Evolutionary conservation across 2,888 invertebrate genomes (phyloP), one percentile per base, ranked within the genome.

Genomic region (Acronicta leporina): DNA sequence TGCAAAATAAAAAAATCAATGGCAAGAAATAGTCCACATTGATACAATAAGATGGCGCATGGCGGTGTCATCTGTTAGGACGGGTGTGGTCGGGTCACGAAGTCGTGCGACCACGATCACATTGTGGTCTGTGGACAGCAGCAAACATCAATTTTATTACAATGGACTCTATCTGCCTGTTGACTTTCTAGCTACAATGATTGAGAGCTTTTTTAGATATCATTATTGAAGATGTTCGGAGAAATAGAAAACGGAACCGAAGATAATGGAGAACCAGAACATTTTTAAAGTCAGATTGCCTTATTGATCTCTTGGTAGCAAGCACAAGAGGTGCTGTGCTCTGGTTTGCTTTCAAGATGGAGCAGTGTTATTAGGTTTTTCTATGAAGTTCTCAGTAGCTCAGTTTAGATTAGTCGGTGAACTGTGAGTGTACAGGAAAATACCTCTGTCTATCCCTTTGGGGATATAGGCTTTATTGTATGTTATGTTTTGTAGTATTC

Each of bases 41-140:
- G 54, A 35, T 42, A 72, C 69, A 75, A 63, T 65, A 73, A 77
- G 20, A 20, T 20, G 20, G 20, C 20, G 20, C 20, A 76, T 67
- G 68, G 66, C 63, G 49, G 45, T 73, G 68, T 62, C 64, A 59
- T 68, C 68, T 54, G 61, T 47, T 61, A 61, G 77, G 74, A 75
- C 79, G 68, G 74, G 80, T 61, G 73, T 63, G 76, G 75, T 77
- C 77, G 64, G 76, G 80, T 86, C 86, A 86, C 87, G 87, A 80
- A 69, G 75, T 83, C 87, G 86, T 86, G 85, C 75, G 68, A 75
- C 74, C 87, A 83, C 82, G 85, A 84, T 60, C 69, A 67, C 68
- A 76, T 79, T 77, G 75, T 78, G 72, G 52, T 54, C 68, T 72
- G 73, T 75, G 73, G 76, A 77, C 70, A 68, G 76, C 64, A 78